Percentiles rank a stretch among this genome's conserved stretches.
These are phyloP conservation scores for Omphaloscelis lunosa DNA, from an alignment of 2,888 invertebrate genomes.

Conservation along the genomic window DNA sequence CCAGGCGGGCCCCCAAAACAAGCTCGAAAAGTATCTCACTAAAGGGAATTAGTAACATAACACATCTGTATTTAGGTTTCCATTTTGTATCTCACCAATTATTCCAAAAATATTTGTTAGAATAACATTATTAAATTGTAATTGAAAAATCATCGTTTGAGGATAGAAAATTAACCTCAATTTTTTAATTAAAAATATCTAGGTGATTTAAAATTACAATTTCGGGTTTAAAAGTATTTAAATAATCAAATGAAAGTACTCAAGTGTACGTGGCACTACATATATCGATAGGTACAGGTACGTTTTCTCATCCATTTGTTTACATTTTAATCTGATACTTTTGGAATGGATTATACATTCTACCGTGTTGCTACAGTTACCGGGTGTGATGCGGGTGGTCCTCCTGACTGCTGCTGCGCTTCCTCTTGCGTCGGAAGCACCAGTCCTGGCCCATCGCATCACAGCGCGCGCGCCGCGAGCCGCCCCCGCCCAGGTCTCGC, in stretches of 20 bases:
- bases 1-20: background rate
- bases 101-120: background rate
- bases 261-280: background rate
- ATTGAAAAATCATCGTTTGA: background rate
- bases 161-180: background rate
- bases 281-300: background rate
- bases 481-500: conserved; percentile 89
- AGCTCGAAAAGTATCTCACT: background rate
- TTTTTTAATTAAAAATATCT: background rate
- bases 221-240: background rate
- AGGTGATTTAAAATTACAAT: background rate
- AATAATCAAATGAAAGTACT: background rate
- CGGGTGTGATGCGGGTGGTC: conserved; percentile 91
- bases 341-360: background rate
- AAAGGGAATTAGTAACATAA: background rate
- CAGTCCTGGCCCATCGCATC: conserved; percentile 94
- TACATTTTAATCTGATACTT: background rate
- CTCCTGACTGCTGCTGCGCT: conserved; percentile 92
- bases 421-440: conserved; percentile 93
- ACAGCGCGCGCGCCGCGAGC: conserved; percentile 90
- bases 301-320: background rate
- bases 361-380: conserved; percentile 74
- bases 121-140: background rate
- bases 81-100: background rate
- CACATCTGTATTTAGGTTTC: background rate